Base-by-base conservation (phyloP, 2,797 vertebrate species). In the Lacerta viridis region DNA sequence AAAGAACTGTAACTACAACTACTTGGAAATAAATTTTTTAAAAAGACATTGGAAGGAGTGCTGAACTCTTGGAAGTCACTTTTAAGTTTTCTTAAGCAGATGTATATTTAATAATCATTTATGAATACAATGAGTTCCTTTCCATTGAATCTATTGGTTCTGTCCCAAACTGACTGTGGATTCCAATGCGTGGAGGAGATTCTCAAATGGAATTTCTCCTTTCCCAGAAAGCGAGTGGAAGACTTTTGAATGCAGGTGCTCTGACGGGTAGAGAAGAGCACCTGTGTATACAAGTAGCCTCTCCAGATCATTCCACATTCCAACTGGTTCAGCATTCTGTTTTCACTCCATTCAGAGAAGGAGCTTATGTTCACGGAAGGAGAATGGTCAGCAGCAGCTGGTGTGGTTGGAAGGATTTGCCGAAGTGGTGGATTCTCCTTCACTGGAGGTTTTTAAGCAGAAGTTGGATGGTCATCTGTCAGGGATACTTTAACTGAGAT, bases 111-210 rank as follows among this genome's bases (percentile, higher is more conserved):
- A 46, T 87, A 80, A 83, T 86, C 87, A 39, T 90, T 5, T 85
- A 88, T 92, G 90, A 90, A 86, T 84, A 61, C 80, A 91, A 92
- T 92, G 89, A 84, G 93, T 94, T 92, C 29, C 25, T 89, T 90
- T 27, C 43, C 23, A 68, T 29, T 83, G 17, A n/a, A 18, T 43
- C n/a, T 71, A 72, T 69, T 18, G 66, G 29, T 43, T 25, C 66
- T 39, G 23, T 59, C 33, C 9, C 20, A 87, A 80, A n/a, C 27
- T 41, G 66, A 39, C 36, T 50, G 23, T 80, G 41, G n/a, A 72
- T 66, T 85, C 39, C 17, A 61, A 29, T 1, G 13, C 11, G 27
- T 11, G 23, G n/a, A 61, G 11, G 61, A 13, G 18, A 15, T 10
- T 25, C 61, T 33, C n/a, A 46, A 25, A 9, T n/a, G 46, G n/a